Evolutionary conservation across 2,113 vertebrate genomes (phyloP).

Genomic region (Dipodomys merriami): DNA sequence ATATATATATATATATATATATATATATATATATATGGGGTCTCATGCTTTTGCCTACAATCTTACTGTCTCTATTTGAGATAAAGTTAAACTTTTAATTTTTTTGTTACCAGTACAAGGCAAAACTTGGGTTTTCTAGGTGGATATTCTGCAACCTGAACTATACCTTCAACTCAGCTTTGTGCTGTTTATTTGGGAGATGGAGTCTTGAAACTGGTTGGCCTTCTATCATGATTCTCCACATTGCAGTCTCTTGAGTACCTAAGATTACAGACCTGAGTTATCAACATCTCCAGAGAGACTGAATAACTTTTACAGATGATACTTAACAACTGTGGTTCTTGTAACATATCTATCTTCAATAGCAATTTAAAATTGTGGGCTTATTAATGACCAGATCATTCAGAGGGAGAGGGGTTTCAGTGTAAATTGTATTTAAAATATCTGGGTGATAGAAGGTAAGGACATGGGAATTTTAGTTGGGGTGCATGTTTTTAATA

Average conservation of each 20-base stretch:
- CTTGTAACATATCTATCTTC: not conserved
- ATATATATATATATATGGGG: no score
- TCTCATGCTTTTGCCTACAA: no score
- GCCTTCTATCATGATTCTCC: no score
- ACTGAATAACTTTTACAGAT: not conserved
- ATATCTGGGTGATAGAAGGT: not conserved
- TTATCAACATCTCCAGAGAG: not conserved
- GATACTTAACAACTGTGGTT: not conserved
- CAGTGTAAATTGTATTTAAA: not conserved
- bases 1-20: no score
- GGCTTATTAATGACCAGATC: not conserved
- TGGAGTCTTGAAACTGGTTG: no score
- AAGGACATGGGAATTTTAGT: not conserved
- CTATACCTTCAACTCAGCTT: no score
- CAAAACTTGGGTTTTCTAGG: not conserved
- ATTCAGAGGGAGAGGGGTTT: not conserved
- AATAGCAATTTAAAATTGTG: not conserved
- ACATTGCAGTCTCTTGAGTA: no score
- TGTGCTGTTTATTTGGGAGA: no score
- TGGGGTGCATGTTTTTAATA: not conserved
- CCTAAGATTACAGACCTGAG: not conserved
- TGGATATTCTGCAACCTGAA: no score
- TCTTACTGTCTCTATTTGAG: no score
- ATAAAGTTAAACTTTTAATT: no score
- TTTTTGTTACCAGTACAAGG: not conserved